Conservation (phyloP, 2,888 invertebrate species). For the Resseliella maxima region DNA sequence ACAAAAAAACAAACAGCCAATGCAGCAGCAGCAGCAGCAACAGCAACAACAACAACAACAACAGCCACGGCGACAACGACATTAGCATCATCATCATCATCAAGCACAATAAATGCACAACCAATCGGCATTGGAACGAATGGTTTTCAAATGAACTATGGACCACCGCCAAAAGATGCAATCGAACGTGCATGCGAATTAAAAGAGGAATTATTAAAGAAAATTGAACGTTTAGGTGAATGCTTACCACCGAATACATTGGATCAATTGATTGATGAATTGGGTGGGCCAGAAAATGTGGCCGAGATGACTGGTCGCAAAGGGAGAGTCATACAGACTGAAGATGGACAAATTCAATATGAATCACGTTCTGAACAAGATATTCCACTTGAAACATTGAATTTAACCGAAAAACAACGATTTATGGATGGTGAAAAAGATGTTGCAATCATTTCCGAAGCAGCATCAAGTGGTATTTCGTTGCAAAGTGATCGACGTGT, state of each 20-base stretch:
- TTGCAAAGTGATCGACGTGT: constrained; percentile 95
- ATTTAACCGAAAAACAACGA: constrained; percentile 88
- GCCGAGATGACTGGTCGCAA: constrained; percentile 99
- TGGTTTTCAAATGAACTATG: constrained; percentile 64
- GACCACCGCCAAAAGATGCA: constrained; percentile 81
- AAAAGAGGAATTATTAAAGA: constrained; percentile 89
- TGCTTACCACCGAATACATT: constrained; percentile 95
- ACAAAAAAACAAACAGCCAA: constrained; percentile 67
- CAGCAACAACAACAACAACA: too few relatives aligned
- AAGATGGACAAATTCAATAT: constrained; percentile 92
- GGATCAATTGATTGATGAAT: constrained; percentile 97
- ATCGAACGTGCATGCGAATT: constrained; percentile 91
- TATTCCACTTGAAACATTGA: constrained; percentile 95
- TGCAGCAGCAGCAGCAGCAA: constrained; percentile 62
- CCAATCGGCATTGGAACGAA: constrained; percentile 60
- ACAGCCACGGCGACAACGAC: too few relatives aligned
- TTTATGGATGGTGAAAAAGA: constrained; percentile 99
- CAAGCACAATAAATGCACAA: not conserved
- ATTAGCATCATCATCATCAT: too few relatives aligned
- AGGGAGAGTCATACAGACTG: constrained; percentile 90
- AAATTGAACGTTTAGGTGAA: constrained; percentile 87
- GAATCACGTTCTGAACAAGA: constrained; percentile 95
- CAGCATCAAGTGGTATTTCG: constrained; percentile 95
- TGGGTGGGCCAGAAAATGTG: constrained; percentile 97
- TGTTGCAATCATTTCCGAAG: constrained; percentile 73